Evolutionary conservation across 2,888 invertebrate genomes (phyloP), one percentile per base, ranked within the genome.

Genomic region (Oscheius sp.): DNA sequence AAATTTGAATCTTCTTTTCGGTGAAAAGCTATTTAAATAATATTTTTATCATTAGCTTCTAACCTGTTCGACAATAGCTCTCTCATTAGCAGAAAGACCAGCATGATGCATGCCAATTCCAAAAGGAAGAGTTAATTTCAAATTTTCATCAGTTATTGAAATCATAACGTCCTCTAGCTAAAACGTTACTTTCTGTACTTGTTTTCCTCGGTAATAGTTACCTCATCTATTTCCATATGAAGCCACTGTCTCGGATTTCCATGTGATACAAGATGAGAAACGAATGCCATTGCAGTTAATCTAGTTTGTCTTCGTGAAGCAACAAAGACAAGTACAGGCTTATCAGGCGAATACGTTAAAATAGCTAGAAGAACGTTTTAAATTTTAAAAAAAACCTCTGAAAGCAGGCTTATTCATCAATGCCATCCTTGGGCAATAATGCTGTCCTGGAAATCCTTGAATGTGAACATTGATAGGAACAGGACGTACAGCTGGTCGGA

Each of bases 71-170:
- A 95, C 94, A 1, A 92, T 91, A 85, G 91, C 92, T 48, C 97
- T 90, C 87, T 99, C 98, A 71, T 91, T 90, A 78, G 97, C 96
- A 80, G 94, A 93, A 66, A 99, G 89, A 63, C 98, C 98, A 23
- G 98, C 98, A 89, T 98, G 98, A 89, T 99, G 98, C 81, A 99
- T 91, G 1, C 97, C 98, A 78, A 99, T 96, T 8, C 98, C 98
- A 88, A 97, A 99, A 0, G 95, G 92, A 25, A 99, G 89, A 0
- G 94, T 94, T 73, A 97, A 90, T 85, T 95, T 94, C 55, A 99
- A 89, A 89, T 96, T 96, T 3, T 92, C 91, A 83, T 98, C 98
- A 76, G 91, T 91, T 15, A 90, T 85, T 4, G 86, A 87, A 37
- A 82, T 67, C 65, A 88, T 87, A 46, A 89, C 82, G 29, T 91